Base-by-base conservation (phyloP, 2,888 invertebrate genomes). In the Alviniconcha strummeri region DNA sequence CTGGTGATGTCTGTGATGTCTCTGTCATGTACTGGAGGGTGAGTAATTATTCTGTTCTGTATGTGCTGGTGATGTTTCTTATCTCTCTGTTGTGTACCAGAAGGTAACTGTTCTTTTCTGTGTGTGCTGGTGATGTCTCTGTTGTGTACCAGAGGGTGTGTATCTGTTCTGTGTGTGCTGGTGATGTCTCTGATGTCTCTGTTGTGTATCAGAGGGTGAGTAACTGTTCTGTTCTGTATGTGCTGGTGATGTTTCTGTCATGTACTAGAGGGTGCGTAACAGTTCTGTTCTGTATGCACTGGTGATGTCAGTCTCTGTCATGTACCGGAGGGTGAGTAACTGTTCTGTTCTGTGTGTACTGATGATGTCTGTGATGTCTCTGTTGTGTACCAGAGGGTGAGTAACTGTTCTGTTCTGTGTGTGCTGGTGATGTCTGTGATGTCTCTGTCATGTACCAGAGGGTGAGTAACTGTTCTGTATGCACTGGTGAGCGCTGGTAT, bases 1-100 rank as follows among this genome's bases (percentile, higher is more conserved):
- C n/a, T 36, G 36, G 36, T 36, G 36, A 36, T 36, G 36, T 36
- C 36, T 36, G 1, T 36, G 36, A 36, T 36, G 95, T 96, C 79
- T 96, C 96, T 81, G 92, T 97, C 84, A 94, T 97, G 7, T 97
- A 97, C 92, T 95, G 97, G 92, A 96, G 96, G 95, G 96, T 96
- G 92, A 90, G 89, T 76, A 15, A 13, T 36, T 67, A 11, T 74
- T n/a, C 36, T 54, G 15, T 52, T 72, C 72, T 72, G 11, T 72
- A 52, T 15, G 9, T 17, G 6, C n/a, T 36, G 36, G 36, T 36
- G 36, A 36, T 36, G 36, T 36, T 3, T 36, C 1, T 36, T 0
- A 36, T 36, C 95, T 96, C 79, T 96, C 96, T 81, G 92, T 97
- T 84, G 94, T 97, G 7, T 97, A 97, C 92, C 95, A 97, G 92